Evolutionary conservation across 2,888 invertebrate species (phyloP).

Genomic region (Amphipyra tragopoginis): DNA sequence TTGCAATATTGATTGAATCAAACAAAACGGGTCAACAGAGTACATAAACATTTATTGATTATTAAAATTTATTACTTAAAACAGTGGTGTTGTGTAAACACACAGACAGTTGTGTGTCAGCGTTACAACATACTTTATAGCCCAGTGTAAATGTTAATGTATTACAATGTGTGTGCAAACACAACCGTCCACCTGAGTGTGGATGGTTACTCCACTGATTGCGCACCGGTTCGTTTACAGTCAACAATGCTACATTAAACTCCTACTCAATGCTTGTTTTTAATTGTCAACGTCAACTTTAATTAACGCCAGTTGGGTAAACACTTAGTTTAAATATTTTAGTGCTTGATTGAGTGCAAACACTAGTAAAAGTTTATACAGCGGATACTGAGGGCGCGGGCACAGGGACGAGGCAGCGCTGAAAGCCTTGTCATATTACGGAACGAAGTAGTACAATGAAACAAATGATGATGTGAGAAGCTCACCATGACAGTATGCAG

Average conservation of each 20-base stretch:
- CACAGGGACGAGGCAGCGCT: neutral
- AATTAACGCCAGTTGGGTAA: slow-evolving; percentile 18
- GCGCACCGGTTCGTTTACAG: slow-evolving; percentile 6
- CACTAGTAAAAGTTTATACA: neutral
- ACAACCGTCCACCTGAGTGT: neutral
- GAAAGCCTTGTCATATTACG: too few species aligned
- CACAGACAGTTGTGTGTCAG: neutral
- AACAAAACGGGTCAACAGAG: slow-evolving; percentile 16
- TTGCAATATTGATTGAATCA: slow-evolving; percentile 15
- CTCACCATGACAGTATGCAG: slow-evolving; percentile 37
- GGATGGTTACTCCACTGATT: neutral
- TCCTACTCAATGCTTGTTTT: neutral
- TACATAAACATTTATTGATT: slow-evolving; percentile 8
- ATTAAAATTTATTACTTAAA: slow-evolving; percentile 9
- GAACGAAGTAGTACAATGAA: too few species aligned
- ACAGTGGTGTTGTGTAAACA: slow-evolving; percentile 30
- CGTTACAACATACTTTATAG: neutral
- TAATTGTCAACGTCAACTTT: slow-evolving; percentile 7
- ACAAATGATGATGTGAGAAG: too few species aligned
- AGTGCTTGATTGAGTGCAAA: neutral
- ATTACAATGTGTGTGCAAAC: neutral
- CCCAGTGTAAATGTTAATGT: neutral
- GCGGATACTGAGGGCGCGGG: neutral
- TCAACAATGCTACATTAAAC: slow-evolving; percentile 17
- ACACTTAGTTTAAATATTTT: slow-evolving; percentile 3